Base-by-base conservation (phyloP, 2,888 invertebrate species). In the Plusia festucae region DNA sequence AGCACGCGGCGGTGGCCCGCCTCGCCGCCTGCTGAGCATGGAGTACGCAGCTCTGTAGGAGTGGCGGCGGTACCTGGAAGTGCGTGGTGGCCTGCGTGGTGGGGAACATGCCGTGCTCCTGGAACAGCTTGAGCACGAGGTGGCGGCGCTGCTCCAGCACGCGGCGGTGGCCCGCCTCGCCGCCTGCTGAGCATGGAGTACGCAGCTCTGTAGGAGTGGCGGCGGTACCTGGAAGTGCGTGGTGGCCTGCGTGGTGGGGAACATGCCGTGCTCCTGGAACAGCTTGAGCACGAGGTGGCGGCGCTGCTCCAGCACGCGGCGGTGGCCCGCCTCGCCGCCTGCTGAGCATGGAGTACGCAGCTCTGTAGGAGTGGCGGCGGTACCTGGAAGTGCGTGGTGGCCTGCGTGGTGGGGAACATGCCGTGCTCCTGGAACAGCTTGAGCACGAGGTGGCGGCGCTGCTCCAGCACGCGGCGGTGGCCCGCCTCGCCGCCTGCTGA, bases 121-220 rank as follows among this genome's bases (percentile, higher is more conserved):
- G 97, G 94, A 99, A 99, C 82, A 99, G 96, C 91, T 98, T 97
- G 96, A 99, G 97, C 68, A 99, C 99, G 60, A 99, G 96, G 85
- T 98, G 97, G 60, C 99, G 96, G 30, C 99, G 96, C 91, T 98
- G 98, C 92, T 99, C 99, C 70, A 99, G 95, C 77, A 98, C 97
- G 88, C 98, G 97, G 52, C 99, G 96, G 91, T 98, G 98, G 0
- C 98, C 98, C n/a, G 95, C 83, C 69, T 85, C 83, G 9, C 97
- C 97, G 57, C 69, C 65, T 83, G 83, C 83, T 88, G 96, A 98
- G 90, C 98, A 97, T 13, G 99, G 99, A 30, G 99, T 94, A 89
- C 95, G 53, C 94, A 95, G 79, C 75, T 90, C 89, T n/a, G n/a
- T n/a, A n/a, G n/a, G n/a, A n/a, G n/a, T n/a, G n/a, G 81, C 89